Percentiles rank a stretch among this genome's conserved stretches.
Conservation (phyloP, 2,888 invertebrate species). For the Melinaea menophilus region DNA sequence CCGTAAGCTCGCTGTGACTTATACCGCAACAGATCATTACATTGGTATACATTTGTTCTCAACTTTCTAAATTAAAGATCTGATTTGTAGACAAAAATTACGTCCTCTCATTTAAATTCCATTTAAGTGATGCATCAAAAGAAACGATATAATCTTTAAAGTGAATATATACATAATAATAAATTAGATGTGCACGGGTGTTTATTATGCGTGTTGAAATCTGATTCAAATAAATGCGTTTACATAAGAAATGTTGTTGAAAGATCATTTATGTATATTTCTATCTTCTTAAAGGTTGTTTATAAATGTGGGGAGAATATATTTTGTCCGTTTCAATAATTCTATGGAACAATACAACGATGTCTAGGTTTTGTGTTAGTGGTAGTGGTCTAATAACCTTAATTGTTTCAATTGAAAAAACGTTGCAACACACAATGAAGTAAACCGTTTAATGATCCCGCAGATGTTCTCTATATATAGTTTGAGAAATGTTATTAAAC, state of each 20-base stretch:
- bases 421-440: constrained; percentile 50
- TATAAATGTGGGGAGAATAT: neutral
- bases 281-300: constrained; percentile 2
- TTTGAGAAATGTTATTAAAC: constrained; percentile 30
- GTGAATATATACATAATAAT: constrained; percentile 36
- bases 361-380: constrained; percentile 28
- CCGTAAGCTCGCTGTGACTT: constrained; percentile 33
- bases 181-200: constrained; percentile 34
- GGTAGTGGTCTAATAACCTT: constrained; percentile 52
- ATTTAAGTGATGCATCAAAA: constrained; percentile 48
- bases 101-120: constrained; percentile 29
- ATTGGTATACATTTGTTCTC: constrained; percentile 58
- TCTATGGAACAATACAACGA: neutral
- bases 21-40: constrained; percentile 38
- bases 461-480: constrained; percentile 55
- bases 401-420: constrained; percentile 75
- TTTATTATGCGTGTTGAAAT: constrained; percentile 37
- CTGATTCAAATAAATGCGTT: constrained; percentile 34
- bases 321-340: neutral
- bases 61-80: constrained; percentile 53
- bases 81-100: constrained; percentile 42
- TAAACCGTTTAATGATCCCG: constrained; percentile 60
- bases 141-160: constrained; percentile 46
- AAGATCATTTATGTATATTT: neutral
- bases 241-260: constrained; percentile 6